phyloP scores from a whole-genome alignment of 2,797 vertebrate genomes.

The Myotis pilosus region DNA sequence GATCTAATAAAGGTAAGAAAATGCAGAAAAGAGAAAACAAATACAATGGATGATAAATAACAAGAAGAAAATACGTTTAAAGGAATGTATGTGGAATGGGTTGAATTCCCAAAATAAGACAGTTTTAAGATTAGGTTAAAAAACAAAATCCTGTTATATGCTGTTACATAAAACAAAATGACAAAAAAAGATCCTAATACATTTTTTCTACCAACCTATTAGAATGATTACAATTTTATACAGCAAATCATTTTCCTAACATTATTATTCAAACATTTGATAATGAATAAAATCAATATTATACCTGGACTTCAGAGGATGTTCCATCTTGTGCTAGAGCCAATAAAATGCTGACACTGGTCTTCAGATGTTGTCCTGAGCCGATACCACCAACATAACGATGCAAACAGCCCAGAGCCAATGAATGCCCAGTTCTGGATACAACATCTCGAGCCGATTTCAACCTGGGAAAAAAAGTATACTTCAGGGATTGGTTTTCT shows the following conservation, averaged over 20 bases:
- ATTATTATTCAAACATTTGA: background rate
- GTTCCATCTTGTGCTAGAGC: conserved; percentile 98
- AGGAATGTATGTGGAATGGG: background rate
- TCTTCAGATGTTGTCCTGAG: conserved; percentile 98
- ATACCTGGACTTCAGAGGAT: conserved; percentile 98
- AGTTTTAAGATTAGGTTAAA: conserved; percentile 39
- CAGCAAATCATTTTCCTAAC: background rate
- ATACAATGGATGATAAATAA: conserved; percentile 10
- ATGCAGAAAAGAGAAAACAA: background rate
- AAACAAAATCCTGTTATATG: conserved; percentile 32
- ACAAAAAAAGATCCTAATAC: background rate
- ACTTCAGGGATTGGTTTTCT: background rate
- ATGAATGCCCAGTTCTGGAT: conserved; percentile 96
- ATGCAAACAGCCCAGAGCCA: conserved; percentile 98
- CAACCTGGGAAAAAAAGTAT: conserved; percentile 84
- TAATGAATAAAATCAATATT: background rate
- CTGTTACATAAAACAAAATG: conserved; percentile 17
- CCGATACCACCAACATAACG: conserved; percentile 98
- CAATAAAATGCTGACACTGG: conserved; percentile 97
- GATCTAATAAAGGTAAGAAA: background rate
- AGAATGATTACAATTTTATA: background rate
- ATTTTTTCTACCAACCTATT: conserved; percentile 20
- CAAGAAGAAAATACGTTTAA: background rate
- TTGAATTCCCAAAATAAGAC: background rate
- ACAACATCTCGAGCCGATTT: conserved; percentile 99